phyloP scores from a whole-genome alignment of 2,888 invertebrate genomes.

The Pandemis corylana region DNA sequence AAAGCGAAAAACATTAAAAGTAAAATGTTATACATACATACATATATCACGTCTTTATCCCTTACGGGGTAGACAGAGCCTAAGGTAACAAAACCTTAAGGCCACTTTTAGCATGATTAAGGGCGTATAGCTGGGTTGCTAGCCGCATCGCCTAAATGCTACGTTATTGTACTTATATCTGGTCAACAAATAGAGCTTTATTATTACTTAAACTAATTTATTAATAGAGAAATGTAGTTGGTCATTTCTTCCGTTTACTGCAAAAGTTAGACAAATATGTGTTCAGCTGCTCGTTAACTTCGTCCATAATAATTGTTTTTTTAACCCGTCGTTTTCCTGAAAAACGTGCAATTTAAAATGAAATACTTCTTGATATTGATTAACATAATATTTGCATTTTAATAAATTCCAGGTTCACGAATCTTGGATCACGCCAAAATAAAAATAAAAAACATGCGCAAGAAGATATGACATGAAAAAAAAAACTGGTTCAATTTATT shows the following conservation, averaged over 20 bases:
- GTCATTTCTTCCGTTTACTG: constrained; percentile 16
- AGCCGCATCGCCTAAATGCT: not conserved
- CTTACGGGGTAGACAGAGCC: too few species aligned
- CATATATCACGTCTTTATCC: too few species aligned
- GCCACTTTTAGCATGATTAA: too few species aligned
- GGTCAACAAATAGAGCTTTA: not conserved
- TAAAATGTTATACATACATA: not conserved
- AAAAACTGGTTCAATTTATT: too few species aligned
- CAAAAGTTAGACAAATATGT: constrained; percentile 25
- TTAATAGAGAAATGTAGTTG: not conserved
- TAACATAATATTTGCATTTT: too few species aligned
- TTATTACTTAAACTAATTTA: not conserved
- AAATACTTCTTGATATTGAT: too few species aligned
- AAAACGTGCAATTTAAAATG: not conserved
- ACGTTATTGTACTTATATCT: not conserved
- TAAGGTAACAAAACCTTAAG: too few species aligned
- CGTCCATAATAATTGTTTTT: constrained; percentile 26
- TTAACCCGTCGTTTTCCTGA: not conserved
- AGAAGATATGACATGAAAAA: too few species aligned
- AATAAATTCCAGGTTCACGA: too few species aligned
- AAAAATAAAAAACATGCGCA: too few species aligned
- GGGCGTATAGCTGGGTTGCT: too few species aligned
- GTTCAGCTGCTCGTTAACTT: constrained; percentile 28
- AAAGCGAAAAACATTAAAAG: not conserved
- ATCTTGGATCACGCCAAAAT: too few species aligned